These are phyloP conservation scores for Stegodyphus mimosarum DNA, from an alignment of 1,140 invertebrate species.

Conservation along the genomic window DNA sequence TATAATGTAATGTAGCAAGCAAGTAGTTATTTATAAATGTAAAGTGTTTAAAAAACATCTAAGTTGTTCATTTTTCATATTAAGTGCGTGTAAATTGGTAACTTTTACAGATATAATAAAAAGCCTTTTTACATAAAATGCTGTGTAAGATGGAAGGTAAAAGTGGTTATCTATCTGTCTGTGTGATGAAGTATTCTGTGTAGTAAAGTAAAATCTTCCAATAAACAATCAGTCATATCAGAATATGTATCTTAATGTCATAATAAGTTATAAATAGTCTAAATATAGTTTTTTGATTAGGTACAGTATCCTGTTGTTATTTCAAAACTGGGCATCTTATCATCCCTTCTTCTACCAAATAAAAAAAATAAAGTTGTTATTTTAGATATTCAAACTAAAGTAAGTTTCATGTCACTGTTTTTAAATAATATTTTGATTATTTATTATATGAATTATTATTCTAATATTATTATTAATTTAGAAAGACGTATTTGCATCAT, in stretches of 20 bases:
- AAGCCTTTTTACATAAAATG: too few relatives aligned
- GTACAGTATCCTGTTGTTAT: slow-evolving; percentile 42
- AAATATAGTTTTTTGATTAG: slow-evolving; percentile 19
- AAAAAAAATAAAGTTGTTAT: slow-evolving; percentile 35
- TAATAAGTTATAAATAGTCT: slow-evolving; percentile 2
- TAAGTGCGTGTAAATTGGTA: too few relatives aligned
- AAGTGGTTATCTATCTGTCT: too few relatives aligned
- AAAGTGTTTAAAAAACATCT: too few relatives aligned
- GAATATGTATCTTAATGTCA: neutral
- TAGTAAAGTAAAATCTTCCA: too few relatives aligned
- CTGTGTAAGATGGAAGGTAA: too few relatives aligned
- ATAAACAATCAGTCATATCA: neutral
- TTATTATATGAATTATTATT: neutral
- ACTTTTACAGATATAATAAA: too few relatives aligned
- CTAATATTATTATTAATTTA: neutral
- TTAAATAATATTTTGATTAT: neutral
- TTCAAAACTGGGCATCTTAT: slow-evolving; percentile 40
- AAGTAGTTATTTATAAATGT: too few relatives aligned
- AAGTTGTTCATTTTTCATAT: too few relatives aligned
- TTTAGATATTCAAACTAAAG: slow-evolving; percentile 53
- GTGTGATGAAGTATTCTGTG: too few relatives aligned
- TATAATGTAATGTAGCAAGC: too few relatives aligned
- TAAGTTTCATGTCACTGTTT: slow-evolving; percentile 20
- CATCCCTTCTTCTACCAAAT: slow-evolving; percentile 5
- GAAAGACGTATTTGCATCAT: neutral